A percentile compares a stretch with the other conserved stretches of the same genome.
phyloP scores from a whole-genome alignment of 2,888 invertebrate species.

The Heliconius ismenius region DNA sequence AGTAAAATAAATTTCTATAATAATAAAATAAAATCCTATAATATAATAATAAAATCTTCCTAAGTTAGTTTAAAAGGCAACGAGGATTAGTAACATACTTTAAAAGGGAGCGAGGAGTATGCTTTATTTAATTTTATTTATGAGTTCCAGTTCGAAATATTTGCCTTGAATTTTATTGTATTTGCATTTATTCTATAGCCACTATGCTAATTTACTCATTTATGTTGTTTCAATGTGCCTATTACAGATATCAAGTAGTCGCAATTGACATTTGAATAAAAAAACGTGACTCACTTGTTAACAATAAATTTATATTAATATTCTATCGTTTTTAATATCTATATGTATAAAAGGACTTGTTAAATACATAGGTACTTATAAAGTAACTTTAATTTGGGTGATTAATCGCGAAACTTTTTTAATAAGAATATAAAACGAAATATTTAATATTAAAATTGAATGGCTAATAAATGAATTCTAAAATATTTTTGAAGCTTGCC shows the following conservation, averaged over 20 bases:
- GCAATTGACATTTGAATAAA: constrained; percentile 35
- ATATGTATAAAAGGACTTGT: no score
- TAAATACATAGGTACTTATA: not conserved
- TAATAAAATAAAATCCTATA: no score
- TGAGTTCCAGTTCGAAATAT: no score
- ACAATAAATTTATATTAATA: constrained; percentile 24
- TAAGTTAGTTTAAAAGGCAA: no score
- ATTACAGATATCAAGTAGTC: constrained; percentile 22
- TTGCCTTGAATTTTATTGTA: not conserved
- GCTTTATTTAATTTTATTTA: no score
- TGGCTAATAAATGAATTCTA: not conserved
- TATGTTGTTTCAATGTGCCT: constrained; percentile 11
- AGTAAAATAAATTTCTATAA: no score
- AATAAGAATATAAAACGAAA: not conserved
- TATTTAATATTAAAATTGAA: not conserved
- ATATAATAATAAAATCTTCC: no score
- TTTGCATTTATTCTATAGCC: not conserved
- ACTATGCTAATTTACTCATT: not conserved
- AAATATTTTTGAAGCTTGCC: not conserved
- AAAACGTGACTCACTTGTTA: constrained; percentile 35
- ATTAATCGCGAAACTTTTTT: not conserved
- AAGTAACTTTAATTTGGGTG: not conserved
- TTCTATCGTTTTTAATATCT: constrained; percentile 3
- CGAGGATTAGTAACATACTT: no score
- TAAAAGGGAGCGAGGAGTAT: no score